These are phyloP conservation scores for Sapayoa aenigma DNA, from an alignment of 2,113 vertebrate genomes.

Conservation along the genomic window DNA sequence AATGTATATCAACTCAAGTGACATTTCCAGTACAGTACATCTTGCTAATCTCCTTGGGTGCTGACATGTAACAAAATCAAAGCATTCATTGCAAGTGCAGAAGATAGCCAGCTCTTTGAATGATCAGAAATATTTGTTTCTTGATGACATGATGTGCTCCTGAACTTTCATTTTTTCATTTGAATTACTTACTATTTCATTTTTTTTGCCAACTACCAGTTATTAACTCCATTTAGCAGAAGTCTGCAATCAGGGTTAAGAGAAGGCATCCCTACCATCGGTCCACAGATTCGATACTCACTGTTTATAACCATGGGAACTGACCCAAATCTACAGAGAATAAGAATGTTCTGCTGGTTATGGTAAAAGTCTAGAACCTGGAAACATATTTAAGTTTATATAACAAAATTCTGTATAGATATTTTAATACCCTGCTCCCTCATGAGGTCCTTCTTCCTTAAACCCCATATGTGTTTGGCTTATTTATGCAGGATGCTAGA, in stretches of 20 bases:
- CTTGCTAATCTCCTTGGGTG: neutral
- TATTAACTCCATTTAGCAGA: neutral
- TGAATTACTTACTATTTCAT: neutral
- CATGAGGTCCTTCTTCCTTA: neutral
- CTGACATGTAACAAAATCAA: neutral
- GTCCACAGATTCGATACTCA: neutral
- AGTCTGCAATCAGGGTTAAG: neutral
- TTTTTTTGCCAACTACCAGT: neutral
- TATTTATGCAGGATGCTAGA: neutral
- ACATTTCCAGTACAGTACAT: neutral
- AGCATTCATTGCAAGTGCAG: neutral
- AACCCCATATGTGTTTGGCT: neutral
- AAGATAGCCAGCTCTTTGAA: neutral
- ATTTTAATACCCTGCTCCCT: neutral
- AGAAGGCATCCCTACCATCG: neutral
- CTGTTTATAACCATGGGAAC: neutral
- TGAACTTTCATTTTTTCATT: neutral
- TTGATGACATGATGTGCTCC: neutral
- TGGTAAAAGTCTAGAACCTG: neutral
- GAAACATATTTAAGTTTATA: neutral
- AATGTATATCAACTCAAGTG: neutral
- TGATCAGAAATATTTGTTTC: neutral
- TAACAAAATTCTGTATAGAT: neutral
- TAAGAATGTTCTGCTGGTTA: neutral
- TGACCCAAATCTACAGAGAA: neutral